Percentiles rank a stretch among this genome's conserved stretches.
Evolutionary conservation across 2,113 vertebrate genomes (phyloP).

Genomic region (Herpailurus yagouaroundi): DNA sequence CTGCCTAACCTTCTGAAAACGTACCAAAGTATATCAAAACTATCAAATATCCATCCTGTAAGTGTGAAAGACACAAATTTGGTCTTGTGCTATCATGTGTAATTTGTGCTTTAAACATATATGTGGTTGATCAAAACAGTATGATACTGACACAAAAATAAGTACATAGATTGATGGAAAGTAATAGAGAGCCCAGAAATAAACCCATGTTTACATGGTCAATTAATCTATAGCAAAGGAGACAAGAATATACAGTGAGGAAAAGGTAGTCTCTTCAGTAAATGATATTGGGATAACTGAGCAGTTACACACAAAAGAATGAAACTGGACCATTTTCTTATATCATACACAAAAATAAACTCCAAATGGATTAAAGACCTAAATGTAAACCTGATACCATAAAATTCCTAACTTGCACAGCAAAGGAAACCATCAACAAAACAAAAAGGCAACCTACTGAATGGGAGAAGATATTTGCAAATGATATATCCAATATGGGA

Average conservation of each 20-base stretch:
- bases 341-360: not conserved
- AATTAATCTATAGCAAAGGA: not conserved
- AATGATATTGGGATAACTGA: not conserved
- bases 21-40: not conserved
- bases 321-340: not conserved
- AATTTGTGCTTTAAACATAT: slow-evolving; percentile 41
- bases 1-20: not conserved
- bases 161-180: not conserved
- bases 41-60: not conserved
- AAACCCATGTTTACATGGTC: not conserved
- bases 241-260: not conserved
- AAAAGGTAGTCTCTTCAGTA: not conserved
- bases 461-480: not conserved
- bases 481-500: not conserved
- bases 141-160: not conserved
- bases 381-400: not conserved
- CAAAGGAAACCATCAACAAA: not conserved
- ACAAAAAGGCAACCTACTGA: not conserved
- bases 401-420: not conserved
- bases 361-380: not conserved
- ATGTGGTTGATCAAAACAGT: not conserved
- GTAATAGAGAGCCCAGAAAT: not conserved
- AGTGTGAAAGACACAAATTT: not conserved
- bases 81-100: not conserved
- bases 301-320: not conserved